Conservation (phyloP, 2,888 invertebrate species). For the Chloromyia formosa region DNA sequence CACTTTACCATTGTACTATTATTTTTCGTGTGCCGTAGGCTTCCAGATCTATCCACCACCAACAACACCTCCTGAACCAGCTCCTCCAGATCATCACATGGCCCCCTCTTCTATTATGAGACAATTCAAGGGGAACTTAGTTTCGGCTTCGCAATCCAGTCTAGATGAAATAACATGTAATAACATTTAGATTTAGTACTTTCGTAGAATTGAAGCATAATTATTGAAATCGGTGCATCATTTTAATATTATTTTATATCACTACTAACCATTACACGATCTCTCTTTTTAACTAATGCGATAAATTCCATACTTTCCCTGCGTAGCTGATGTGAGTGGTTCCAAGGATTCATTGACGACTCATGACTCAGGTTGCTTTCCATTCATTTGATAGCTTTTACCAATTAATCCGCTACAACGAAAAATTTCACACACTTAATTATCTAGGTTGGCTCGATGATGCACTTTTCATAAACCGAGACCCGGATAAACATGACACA, state of each 20-base stretch:
- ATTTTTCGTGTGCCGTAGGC: slow-evolving; percentile 64
- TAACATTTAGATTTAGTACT: slow-evolving; percentile 13
- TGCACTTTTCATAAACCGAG: slow-evolving; percentile 63
- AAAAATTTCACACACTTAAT: slow-evolving; percentile 23
- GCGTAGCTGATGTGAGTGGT: slow-evolving; percentile 79
- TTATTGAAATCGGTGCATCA: not conserved
- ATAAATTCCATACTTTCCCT: slow-evolving; percentile 58
- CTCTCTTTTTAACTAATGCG: slow-evolving; percentile 44
- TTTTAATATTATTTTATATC: not conserved
- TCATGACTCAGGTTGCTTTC: slow-evolving; percentile 76
- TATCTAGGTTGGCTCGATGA: slow-evolving; percentile 67
- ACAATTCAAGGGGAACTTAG: slow-evolving; percentile 65
- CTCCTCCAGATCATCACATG: slow-evolving; percentile 81
- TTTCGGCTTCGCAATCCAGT: slow-evolving; percentile 70
- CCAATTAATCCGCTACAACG: not conserved
- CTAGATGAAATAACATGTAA: slow-evolving; percentile 74
- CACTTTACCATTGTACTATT: slow-evolving; percentile 23
- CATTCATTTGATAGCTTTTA: not conserved
- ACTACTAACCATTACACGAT: not conserved
- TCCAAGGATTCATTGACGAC: slow-evolving; percentile 82
- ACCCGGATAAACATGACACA: slow-evolving; percentile 60
- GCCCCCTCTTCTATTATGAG: slow-evolving; percentile 66
- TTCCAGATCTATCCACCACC: slow-evolving; percentile 86
- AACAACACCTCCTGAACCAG: slow-evolving; percentile 85
- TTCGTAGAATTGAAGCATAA: slow-evolving; percentile 13